A percentile compares a stretch with the other conserved stretches of the same genome.
phyloP scores from a whole-genome alignment of 2,888 invertebrate species.

The Halocaridina rubra region DNA sequence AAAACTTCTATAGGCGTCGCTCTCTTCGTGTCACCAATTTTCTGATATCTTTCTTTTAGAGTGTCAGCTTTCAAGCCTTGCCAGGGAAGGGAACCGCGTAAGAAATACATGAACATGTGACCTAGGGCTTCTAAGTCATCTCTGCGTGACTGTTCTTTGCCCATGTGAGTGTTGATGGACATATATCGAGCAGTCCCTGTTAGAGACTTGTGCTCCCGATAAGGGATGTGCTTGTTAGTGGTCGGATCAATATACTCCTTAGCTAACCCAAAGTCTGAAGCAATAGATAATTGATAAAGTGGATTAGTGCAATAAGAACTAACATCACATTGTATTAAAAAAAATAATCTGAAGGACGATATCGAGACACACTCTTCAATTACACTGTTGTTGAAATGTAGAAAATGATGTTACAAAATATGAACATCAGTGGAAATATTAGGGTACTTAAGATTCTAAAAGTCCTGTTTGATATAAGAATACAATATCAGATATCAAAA shows the following conservation, averaged over 20 bases:
- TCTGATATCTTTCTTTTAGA: constrained; percentile 98
- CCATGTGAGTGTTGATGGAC: constrained; percentile 99
- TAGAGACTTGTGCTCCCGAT: constrained; percentile 99
- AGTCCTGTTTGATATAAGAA: too few relatives aligned
- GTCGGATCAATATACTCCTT: constrained; percentile 99
- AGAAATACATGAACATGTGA: constrained; percentile 99
- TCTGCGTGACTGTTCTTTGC: constrained; percentile 99
- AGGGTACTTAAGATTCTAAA: too few relatives aligned
- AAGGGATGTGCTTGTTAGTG: constrained; percentile 99
- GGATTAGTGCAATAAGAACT: too few relatives aligned
- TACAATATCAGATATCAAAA: neutral
- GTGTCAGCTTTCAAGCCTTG: constrained; percentile 99
- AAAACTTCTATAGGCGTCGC: constrained; percentile 96
- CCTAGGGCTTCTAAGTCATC: constrained; percentile 99
- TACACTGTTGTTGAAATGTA: too few relatives aligned
- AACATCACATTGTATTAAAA: too few relatives aligned
- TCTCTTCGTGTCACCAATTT: constrained; percentile 99
- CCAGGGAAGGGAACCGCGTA: constrained; percentile 99
- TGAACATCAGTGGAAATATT: too few relatives aligned
- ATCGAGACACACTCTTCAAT: too few relatives aligned
- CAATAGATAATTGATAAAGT: neutral
- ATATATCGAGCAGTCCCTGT: constrained; percentile 99
- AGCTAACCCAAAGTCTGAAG: constrained; percentile 98
- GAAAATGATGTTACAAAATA: too few relatives aligned
- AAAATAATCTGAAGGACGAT: too few relatives aligned